A percentile compares a stretch with the other conserved stretches of the same genome.
Conservation (phyloP, 2,888 invertebrate genomes). For the Spilosoma lubricipeda region DNA sequence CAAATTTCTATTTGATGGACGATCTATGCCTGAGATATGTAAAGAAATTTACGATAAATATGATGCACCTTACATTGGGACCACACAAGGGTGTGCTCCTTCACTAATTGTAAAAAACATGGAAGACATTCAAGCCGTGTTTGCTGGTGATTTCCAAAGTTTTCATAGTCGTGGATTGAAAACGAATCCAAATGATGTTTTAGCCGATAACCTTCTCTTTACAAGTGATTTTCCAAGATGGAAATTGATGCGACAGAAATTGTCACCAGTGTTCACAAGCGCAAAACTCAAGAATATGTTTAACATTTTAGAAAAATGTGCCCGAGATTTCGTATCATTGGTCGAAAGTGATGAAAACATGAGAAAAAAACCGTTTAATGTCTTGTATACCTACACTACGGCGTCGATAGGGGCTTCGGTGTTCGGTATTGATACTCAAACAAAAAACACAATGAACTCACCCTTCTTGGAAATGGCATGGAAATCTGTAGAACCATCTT, state of each 20-base stretch:
- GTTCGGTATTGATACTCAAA: constrained; percentile 74
- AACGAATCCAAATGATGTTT: constrained; percentile 60
- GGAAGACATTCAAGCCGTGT: constrained; percentile 66
- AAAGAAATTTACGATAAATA: constrained; percentile 64
- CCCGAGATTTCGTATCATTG: constrained; percentile 63
- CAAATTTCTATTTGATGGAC: constrained; percentile 60
- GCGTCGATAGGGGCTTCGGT: constrained; percentile 72
- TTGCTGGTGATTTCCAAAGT: constrained; percentile 66
- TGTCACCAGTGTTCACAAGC: constrained; percentile 73
- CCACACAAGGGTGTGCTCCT: constrained; percentile 56
- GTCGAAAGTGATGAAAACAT: constrained; percentile 53
- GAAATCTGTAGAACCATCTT: constrained; percentile 55
- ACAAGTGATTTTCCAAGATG: constrained; percentile 68
- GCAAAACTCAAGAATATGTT: constrained; percentile 76
- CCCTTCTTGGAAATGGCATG: constrained; percentile 68
- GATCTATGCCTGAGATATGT: constrained; percentile 63
- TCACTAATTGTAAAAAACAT: constrained; percentile 63
- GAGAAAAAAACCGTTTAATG: constrained; percentile 58
- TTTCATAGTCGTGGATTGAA: constrained; percentile 66
- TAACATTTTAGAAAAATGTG: constrained; percentile 66
- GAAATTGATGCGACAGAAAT: constrained; percentile 72
- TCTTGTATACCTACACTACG: constrained; percentile 66
- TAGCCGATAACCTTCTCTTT: constrained; percentile 69
- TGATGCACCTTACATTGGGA: constrained; percentile 59
- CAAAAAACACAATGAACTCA: constrained; percentile 68